A percentile compares a stretch with the other conserved stretches of the same genome.
These are phyloP conservation scores for Hybognathus amarus DNA, from an alignment of 2,797 vertebrate genomes.

Conservation along the genomic window DNA sequence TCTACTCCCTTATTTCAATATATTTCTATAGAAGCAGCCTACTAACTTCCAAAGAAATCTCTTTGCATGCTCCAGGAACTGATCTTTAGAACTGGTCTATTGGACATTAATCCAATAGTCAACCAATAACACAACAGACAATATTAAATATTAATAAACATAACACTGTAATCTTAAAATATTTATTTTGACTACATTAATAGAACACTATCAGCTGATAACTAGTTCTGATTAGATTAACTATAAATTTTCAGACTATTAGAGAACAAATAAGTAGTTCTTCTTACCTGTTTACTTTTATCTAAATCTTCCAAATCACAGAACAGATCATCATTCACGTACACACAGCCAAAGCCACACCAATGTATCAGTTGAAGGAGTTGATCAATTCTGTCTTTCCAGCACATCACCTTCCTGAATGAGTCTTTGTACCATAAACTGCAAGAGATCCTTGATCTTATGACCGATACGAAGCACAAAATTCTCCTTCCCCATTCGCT, in stretches of 20 bases:
- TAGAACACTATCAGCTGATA: not conserved
- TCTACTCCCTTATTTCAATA: not conserved
- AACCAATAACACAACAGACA: not conserved
- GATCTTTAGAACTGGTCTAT: too few species aligned
- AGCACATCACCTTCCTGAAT: conserved; percentile 32
- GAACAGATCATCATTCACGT: conserved; percentile 13
- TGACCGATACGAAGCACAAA: not conserved
- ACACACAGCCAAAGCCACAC: conserved; percentile 34
- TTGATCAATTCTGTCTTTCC: conserved; percentile 30
- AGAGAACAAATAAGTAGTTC: not conserved
- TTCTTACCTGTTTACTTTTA: conserved; percentile 37
- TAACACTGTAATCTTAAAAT: not conserved
- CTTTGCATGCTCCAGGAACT: not conserved
- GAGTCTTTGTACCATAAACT: not conserved
- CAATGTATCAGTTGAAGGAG: conserved; percentile 27
- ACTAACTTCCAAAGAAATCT: not conserved
- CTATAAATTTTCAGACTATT: not conserved
- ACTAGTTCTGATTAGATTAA: not conserved
- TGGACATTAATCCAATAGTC: not conserved
- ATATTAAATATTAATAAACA: not conserved
- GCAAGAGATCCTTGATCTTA: conserved; percentile 6
- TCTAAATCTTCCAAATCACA: conserved; percentile 15
- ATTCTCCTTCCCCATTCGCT: conserved; percentile 12
- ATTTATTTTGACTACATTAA: not conserved
- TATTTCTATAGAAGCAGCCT: not conserved